These are phyloP conservation scores for Pseudoatta argentina DNA, from an alignment of 1,140 invertebrate species.

Conservation along the genomic window DNA sequence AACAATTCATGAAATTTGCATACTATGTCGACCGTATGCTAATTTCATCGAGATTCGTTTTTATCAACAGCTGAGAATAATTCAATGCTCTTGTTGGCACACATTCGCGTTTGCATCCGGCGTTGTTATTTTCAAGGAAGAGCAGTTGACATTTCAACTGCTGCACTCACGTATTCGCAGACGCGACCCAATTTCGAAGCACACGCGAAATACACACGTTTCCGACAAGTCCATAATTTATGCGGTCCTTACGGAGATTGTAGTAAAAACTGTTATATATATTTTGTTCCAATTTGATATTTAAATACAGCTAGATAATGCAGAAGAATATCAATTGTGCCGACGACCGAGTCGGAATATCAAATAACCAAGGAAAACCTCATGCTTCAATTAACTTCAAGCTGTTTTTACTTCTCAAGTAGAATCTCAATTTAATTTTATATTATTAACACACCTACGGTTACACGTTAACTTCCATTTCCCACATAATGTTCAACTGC, in stretches of 20 bases:
- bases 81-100: constrained; percentile 30
- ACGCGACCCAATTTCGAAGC: constrained; percentile 29
- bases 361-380: neutral
- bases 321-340: neutral
- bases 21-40: neutral
- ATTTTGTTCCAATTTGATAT: neutral
- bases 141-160: constrained; percentile 47
- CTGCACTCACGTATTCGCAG: constrained; percentile 18
- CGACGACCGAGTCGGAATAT: neutral
- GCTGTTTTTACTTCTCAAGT: neutral
- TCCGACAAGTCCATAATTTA: constrained; percentile 34
- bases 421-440: neutral
- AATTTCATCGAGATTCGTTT: constrained; percentile 11
- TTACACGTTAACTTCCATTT: neutral
- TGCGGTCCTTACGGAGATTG: neutral
- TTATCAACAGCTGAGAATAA: constrained; percentile 31
- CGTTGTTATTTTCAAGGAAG: constrained; percentile 35
- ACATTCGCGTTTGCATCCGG: constrained; percentile 1
- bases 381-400: neutral
- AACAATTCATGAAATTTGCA: constrained; percentile 33
- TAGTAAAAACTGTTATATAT: neutral
- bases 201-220: constrained; percentile 25
- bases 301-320: neutral
- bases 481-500: neutral
- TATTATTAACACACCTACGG: neutral